phyloP scores from a whole-genome alignment of 2,113 vertebrate species.

The Clupea harengus region DNA sequence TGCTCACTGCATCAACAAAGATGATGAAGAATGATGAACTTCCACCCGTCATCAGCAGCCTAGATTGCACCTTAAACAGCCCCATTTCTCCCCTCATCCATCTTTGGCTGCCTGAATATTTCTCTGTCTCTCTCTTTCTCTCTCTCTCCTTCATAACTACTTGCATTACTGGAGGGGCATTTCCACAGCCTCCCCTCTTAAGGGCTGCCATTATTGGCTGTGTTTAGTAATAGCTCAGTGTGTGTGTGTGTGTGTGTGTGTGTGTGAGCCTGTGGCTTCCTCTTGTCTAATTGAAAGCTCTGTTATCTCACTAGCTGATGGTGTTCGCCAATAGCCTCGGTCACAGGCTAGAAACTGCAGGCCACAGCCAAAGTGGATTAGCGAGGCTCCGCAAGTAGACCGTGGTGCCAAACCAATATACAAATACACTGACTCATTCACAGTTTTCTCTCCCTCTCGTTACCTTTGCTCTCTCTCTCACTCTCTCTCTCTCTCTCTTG shows the following conservation, averaged over 20 bases:
- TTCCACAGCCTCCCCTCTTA: background rate
- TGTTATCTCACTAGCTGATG: background rate
- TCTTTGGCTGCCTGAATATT: background rate
- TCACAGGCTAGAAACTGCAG: slow-evolving; percentile 3
- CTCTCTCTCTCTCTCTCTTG: background rate
- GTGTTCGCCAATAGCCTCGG: background rate
- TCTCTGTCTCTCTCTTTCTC: background rate
- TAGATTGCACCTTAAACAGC: background rate
- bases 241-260: slow-evolving; percentile 12
- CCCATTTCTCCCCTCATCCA: background rate
- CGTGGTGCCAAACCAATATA: background rate
- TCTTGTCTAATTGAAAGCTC: background rate
- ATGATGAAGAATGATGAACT: background rate
- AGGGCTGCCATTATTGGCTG: background rate
- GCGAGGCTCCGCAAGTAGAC: background rate
- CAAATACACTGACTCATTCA: background rate
- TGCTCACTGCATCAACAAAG: background rate
- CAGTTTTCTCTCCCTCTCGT: background rate
- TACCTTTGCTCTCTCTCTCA: background rate
- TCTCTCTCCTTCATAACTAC: background rate
- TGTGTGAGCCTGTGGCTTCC: background rate
- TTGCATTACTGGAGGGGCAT: background rate
- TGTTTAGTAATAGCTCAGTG: background rate
- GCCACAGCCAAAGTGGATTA: background rate
- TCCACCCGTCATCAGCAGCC: background rate